These are phyloP conservation scores for Brenthis hecate DNA, from an alignment of 2,888 invertebrate species.

Conservation along the genomic window DNA sequence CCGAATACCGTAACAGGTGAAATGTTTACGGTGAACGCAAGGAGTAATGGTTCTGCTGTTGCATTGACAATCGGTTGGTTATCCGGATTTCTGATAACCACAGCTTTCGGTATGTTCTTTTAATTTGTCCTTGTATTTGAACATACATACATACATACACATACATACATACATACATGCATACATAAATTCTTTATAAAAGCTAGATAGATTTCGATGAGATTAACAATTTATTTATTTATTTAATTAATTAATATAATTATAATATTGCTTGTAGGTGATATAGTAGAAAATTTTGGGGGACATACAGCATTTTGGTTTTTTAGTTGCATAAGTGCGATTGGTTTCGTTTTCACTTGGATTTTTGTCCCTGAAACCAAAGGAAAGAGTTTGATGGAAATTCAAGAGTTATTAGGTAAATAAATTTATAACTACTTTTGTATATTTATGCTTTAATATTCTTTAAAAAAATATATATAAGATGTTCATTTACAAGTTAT, in stretches of 20 bases:
- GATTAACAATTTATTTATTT: background rate
- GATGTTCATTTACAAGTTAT: too few relatives aligned
- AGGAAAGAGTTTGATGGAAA: slow-evolving; percentile 88
- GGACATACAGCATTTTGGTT: slow-evolving; percentile 84
- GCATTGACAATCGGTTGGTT: slow-evolving; percentile 36
- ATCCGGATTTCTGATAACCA: slow-evolving; percentile 40
- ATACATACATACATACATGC: background rate
- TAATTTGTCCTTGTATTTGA: background rate
- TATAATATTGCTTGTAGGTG: background rate
- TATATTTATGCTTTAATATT: too few relatives aligned
- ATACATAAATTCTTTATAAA: background rate
- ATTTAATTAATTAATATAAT: background rate
- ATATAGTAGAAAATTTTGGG: slow-evolving; percentile 65
- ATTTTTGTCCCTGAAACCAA: slow-evolving; percentile 90
- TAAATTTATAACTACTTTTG: background rate
- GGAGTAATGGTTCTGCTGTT: slow-evolving; percentile 43
- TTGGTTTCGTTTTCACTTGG: slow-evolving; percentile 84
- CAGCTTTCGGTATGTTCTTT: slow-evolving; percentile 35
- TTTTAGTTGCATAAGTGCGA: slow-evolving; percentile 67
- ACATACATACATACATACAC: background rate
- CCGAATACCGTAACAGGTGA: slow-evolving; percentile 42
- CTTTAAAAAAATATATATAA: too few relatives aligned
- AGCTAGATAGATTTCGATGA: too few relatives aligned
- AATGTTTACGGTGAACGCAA: slow-evolving; percentile 43
- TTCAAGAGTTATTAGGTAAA: slow-evolving; percentile 81